Conservation (phyloP, 2,113 vertebrate genomes). For the Gavia stellata region DNA sequence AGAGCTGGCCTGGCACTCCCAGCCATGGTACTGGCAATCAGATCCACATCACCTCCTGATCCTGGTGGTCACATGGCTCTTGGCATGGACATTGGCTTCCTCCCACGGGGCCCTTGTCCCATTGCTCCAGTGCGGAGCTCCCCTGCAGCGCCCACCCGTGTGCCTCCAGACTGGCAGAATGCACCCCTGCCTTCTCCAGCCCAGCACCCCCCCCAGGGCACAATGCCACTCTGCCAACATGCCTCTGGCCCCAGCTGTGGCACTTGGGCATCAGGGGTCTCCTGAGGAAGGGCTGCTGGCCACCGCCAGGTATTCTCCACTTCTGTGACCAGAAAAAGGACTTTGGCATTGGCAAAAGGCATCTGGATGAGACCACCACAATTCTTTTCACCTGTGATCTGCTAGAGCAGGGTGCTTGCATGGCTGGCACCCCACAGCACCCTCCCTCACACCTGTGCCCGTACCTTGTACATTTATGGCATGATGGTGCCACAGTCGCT, state of each 20-base stretch:
- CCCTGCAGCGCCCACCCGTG: rapidly evolving
- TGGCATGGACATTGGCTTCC: rapidly evolving
- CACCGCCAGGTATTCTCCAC: neutral
- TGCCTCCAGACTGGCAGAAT: neutral
- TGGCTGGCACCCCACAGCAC: neutral
- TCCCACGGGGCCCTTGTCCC: neutral
- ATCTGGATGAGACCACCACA: neutral
- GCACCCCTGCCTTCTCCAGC: neutral
- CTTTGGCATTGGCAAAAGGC: neutral
- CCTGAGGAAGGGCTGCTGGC: neutral
- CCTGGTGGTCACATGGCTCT: neutral
- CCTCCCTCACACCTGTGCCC: rapidly evolving
- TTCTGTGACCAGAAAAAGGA: neutral
- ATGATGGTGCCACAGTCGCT: rapidly evolving
- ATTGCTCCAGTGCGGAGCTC: neutral
- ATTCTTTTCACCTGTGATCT: neutral
- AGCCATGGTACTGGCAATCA: rapidly evolving
- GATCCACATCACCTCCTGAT: neutral
- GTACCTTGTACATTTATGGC: neutral
- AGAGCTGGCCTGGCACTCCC: neutral
- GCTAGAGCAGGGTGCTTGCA: neutral
- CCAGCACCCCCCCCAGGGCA: rapidly evolving
- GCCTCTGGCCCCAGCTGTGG: neutral
- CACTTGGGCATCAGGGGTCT: neutral
- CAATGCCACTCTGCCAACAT: neutral